These are phyloP conservation scores for Molorchus minor DNA, from an alignment of 2,888 invertebrate species.

Conservation along the genomic window DNA sequence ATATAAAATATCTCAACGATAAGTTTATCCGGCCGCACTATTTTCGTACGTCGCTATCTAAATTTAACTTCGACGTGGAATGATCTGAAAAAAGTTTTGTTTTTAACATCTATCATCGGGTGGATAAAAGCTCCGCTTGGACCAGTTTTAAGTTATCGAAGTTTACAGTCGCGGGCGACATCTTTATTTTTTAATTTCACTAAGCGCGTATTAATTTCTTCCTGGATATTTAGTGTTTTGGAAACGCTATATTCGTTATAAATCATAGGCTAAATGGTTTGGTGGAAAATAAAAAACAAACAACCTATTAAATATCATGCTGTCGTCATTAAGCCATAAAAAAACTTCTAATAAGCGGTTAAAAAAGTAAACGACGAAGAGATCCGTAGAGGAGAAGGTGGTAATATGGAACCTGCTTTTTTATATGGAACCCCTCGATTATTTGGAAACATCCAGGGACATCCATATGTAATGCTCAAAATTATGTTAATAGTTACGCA, in stretches of 20 bases:
- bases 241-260: constrained; percentile 5
- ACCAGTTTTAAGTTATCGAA: constrained; percentile 13
- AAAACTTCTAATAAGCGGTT: constrained; percentile 7
- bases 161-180: constrained; percentile 16
- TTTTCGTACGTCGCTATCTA: no score
- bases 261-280: constrained; percentile 12
- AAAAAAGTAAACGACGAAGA: no score
- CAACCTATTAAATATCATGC: no score
- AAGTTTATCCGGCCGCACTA: no score
- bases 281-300: constrained; percentile 18
- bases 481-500: no score
- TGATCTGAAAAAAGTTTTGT: background rate
- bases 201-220: constrained; percentile 7
- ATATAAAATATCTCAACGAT: no score
- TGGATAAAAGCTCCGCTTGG: constrained; percentile 3
- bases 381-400: no score
- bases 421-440: no score
- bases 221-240: constrained; percentile 2
- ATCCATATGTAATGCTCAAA: no score
- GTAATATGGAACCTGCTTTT: no score
- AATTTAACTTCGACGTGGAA: no score
- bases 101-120: constrained; percentile 12
- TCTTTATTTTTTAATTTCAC: constrained; percentile 13
- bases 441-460: no score
- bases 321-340: constrained; percentile 12